These are phyloP conservation scores for Siderastrea radians DNA, from an alignment of 92 coral and sea anemone genomes.

Conservation along the genomic window DNA sequence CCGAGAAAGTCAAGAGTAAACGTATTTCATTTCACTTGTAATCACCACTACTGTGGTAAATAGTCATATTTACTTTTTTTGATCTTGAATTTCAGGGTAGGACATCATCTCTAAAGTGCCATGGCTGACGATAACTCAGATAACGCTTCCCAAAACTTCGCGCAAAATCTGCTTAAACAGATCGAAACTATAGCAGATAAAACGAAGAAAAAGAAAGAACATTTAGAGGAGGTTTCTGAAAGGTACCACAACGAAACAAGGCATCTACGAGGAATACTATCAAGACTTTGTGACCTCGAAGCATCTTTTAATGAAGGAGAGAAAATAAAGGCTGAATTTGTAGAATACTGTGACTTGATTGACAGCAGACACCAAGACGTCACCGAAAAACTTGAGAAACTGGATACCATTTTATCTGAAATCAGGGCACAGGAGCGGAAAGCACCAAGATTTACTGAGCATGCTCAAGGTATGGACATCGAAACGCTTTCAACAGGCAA, in stretches of 20 bases:
- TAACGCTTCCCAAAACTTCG: constrained; percentile 9
- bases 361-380: constrained; percentile 56
- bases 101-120: neutral
- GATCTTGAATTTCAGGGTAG: neutral
- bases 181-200: constrained; percentile 65
- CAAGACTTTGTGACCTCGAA: constrained; percentile 69
- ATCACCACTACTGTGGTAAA: neutral
- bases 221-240: constrained; percentile 65
- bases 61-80: neutral
- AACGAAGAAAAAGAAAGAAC: constrained; percentile 59
- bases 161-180: constrained; percentile 58
- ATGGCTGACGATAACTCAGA: constrained; percentile 70
- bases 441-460: constrained; percentile 18
- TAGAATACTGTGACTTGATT: constrained; percentile 40
- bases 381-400: constrained; percentile 58
- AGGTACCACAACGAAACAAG: constrained; percentile 70
- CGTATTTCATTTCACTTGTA: too few species aligned
- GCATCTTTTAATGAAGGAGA: constrained; percentile 67
- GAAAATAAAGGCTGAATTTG: constrained; percentile 67
- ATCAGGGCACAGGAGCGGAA: constrained; percentile 63
- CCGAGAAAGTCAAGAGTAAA: too few species aligned
- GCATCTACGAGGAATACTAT: constrained; percentile 52
- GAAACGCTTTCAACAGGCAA: constrained; percentile 30
- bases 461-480: constrained; percentile 23
- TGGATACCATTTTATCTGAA: constrained; percentile 60